phyloP scores from a whole-genome alignment of 2,888 invertebrate genomes.

The Aleiodes testaceus region DNA sequence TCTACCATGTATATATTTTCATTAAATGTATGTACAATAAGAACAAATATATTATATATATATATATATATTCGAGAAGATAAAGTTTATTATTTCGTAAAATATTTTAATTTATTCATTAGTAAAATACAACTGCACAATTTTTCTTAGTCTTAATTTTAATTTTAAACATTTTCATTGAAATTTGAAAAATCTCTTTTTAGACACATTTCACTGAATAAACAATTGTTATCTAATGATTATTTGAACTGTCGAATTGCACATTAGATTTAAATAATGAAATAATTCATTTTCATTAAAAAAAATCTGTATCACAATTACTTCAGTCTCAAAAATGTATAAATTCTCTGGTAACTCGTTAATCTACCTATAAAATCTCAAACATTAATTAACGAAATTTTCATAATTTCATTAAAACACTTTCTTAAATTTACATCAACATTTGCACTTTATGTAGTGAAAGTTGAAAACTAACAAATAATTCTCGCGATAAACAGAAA shows the following conservation, averaged over 20 bases:
- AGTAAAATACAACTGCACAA: slow-evolving; percentile 9
- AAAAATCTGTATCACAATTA: slow-evolving; percentile 49
- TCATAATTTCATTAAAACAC: too few species aligned
- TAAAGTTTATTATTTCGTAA: background rate
- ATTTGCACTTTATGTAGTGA: slow-evolving; percentile 27
- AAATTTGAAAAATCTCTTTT: too few species aligned
- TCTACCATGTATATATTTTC: slow-evolving; percentile 73
- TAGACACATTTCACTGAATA: too few species aligned
- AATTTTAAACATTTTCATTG: too few species aligned
- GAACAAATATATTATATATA: slow-evolving; percentile 49
- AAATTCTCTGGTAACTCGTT: slow-evolving; percentile 20
- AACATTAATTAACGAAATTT: too few species aligned
- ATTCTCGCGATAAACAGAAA: background rate
- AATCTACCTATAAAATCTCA: background rate
- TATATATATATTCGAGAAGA: background rate
- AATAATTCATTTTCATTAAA: background rate
- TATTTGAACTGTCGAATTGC: slow-evolving; percentile 32
- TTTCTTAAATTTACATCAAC: background rate
- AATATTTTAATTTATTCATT: slow-evolving; percentile 22
- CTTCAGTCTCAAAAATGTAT: slow-evolving; percentile 51
- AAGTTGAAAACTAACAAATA: background rate
- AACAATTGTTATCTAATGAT: too few species aligned
- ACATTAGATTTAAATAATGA: background rate
- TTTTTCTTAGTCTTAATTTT: too few species aligned
- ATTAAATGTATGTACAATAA: slow-evolving; percentile 72